Evolutionary conservation across 2,888 invertebrate species (phyloP).

Genomic region (Andrena fulva): DNA sequence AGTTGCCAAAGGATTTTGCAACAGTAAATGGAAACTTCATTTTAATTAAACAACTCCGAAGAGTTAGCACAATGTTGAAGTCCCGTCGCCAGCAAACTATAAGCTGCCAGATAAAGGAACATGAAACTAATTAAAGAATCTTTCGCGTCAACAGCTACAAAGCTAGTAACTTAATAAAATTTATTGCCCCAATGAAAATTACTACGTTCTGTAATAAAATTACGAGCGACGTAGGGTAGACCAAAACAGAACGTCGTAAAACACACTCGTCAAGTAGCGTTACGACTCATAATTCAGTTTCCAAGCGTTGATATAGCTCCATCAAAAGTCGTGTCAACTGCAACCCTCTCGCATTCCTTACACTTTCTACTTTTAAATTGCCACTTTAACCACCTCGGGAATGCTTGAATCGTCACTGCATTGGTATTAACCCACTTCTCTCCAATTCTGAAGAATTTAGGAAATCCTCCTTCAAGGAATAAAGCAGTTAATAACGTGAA

Average conservation of each 20-base stretch:
- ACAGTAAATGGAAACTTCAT: background rate
- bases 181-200: background rate
- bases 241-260: constrained; percentile 14
- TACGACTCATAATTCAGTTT: constrained; percentile 1
- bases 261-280: background rate
- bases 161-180: background rate
- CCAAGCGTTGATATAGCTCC: background rate
- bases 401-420: background rate
- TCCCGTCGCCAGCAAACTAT: background rate
- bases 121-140: background rate
- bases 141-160: background rate
- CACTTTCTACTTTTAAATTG: background rate
- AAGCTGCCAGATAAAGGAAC: background rate
- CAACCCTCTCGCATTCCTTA: background rate
- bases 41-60: background rate
- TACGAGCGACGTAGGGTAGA: constrained; percentile 10
- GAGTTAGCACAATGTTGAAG: background rate
- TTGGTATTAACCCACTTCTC: background rate
- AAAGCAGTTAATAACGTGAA: background rate
- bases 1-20: background rate
- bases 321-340: constrained; percentile 11
- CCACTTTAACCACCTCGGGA: background rate
- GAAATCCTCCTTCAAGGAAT: background rate
- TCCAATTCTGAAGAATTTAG: background rate
- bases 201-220: constrained; percentile 10